Evolutionary conservation across 2,888 invertebrate species (phyloP).

Genomic region (Chaetogeoica ovagalla): DNA sequence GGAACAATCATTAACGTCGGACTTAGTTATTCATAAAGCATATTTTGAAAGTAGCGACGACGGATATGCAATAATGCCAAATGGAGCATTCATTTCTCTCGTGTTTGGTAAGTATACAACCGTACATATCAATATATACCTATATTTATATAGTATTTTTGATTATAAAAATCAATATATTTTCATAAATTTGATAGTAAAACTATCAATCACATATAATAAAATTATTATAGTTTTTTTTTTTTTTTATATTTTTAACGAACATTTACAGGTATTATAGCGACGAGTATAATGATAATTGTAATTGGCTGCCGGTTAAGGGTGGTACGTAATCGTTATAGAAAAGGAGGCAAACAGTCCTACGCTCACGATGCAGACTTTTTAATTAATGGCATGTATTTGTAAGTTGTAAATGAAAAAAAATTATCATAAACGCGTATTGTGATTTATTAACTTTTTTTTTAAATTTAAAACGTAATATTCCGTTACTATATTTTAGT

Average conservation of each 20-base stretch:
- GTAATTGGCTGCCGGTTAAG: constrained; percentile 82
- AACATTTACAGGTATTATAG: constrained; percentile 68
- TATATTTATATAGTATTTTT: not conserved
- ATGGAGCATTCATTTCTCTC: constrained; percentile 78
- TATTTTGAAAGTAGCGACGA: constrained; percentile 55
- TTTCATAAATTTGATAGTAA: not conserved
- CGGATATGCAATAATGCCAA: constrained; percentile 64
- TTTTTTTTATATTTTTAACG: constrained; percentile 52
- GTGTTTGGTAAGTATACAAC: constrained; percentile 67
- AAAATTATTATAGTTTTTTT: constrained; percentile 2
- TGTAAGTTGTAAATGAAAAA: constrained; percentile 63
- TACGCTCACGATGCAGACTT: constrained; percentile 94
- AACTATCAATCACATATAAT: not conserved
- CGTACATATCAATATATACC: too few species aligned
- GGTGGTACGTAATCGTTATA: constrained; percentile 73
- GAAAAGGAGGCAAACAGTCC: constrained; percentile 76
- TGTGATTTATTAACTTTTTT: constrained; percentile 40
- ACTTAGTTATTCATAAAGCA: constrained; percentile 54
- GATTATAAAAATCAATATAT: too few species aligned
- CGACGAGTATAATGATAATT: constrained; percentile 78
- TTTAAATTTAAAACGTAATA: not conserved
- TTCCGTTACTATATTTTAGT: not conserved
- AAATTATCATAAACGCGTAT: constrained; percentile 10
- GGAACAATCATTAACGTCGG: constrained; percentile 55
- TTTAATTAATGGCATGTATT: constrained; percentile 96